Base-by-base conservation (phyloP, 2,113 vertebrate genomes). In the Pipa parva region DNA sequence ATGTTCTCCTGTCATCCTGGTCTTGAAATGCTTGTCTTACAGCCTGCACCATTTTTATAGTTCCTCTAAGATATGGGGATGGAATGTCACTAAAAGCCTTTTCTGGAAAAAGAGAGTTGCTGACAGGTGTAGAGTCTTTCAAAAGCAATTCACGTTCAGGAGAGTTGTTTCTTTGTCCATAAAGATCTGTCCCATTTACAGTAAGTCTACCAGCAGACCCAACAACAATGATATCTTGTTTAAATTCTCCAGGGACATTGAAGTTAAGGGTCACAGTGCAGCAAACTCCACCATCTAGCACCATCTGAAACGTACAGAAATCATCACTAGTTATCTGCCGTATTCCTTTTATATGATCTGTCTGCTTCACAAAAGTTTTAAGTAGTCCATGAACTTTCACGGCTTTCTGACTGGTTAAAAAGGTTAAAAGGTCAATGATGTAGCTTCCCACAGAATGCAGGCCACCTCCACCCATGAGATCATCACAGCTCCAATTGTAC, bases 231-330 rank as follows among this genome's bases (percentile, higher is more conserved):
- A 99, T 92, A 71, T 98, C 94, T 76, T 98, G 97, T 33, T 93
- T 91, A 74, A 99, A 99, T 63, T 97, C 94, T 0, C 97, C 95
- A 0, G 95, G 97, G 21, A 97, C 90, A 0, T 98, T 99, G 81
- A 99, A 99, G 84, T 99, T 99, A 70, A 99, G 93, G 0, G 95
- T 99, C 31, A 98, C 93, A 0, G 95, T 96, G 84, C 95, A 98
- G 82, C 97, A 99, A 58, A 96, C 94, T 0, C 95, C 95, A 0
- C 91, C 92, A 71, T 98, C 95, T 75, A 99, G 81, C 10, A 93
- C 91, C 97, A 99, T 99, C 84, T 99, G 97, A 72, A 99, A 99
- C 0, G 95, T 97, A 76, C 95, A 99, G 82, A 99, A 99, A 87
- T 99, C 97, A 0, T 97, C 97, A 3, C 97, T 99, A 83, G 97